Evolutionary conservation across 2,113 vertebrate species (phyloP).

Genomic region (Sorex araneus): DNA sequence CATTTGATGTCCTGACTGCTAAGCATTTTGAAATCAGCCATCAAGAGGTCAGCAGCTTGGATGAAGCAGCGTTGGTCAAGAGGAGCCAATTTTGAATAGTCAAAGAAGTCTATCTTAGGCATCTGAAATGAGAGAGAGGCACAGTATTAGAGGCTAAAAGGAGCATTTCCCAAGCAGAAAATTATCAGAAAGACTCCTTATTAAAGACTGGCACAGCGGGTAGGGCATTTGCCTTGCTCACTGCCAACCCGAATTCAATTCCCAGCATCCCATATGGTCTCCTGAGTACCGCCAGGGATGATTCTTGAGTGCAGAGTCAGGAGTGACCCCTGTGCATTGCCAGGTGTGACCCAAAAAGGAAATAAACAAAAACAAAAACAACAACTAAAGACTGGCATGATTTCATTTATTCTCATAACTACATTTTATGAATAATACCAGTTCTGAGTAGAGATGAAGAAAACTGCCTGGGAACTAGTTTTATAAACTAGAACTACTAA

Average conservation of each 20-base stretch:
- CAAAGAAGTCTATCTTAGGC: conserved; percentile 95
- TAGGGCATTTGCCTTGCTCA: no score
- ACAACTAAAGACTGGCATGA: not conserved
- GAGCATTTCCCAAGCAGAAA: no score
- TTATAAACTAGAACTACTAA: not conserved
- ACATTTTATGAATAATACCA: not conserved
- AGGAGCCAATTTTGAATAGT: conserved; percentile 91
- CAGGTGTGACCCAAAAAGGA: no score
- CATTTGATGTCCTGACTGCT: conserved; percentile 99
- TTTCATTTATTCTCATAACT: not conserved
- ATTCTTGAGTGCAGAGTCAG: no score
- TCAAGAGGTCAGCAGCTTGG: conserved; percentile 97
- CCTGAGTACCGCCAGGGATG: no score
- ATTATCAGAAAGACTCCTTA: not conserved
- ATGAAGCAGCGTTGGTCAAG: conserved; percentile 93
- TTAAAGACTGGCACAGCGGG: not conserved
- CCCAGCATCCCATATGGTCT: no score
- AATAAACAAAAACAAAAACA: no score
- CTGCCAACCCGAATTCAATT: no score
- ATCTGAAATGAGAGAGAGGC: conserved; percentile 82
- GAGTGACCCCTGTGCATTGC: no score
- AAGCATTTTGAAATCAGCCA: conserved; percentile 98
- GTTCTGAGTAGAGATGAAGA: not conserved
- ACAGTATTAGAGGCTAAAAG: not conserved
- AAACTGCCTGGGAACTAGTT: not conserved